Evolutionary conservation across 2,888 invertebrate species (phyloP), one percentile per base, ranked within the genome.

Genomic region (Melinaea marsaeus): DNA sequence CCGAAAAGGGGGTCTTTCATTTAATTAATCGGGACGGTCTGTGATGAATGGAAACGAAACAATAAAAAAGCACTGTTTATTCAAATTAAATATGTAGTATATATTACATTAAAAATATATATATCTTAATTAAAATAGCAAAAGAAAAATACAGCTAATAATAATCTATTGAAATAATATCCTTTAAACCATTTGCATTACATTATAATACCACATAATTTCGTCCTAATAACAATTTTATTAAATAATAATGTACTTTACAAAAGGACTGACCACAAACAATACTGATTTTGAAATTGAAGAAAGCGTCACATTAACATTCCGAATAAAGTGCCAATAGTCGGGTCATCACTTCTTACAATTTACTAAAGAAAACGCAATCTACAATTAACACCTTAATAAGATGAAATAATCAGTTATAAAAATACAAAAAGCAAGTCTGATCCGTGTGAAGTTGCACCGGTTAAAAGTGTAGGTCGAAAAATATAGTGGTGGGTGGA

Each of bases 401-500:
- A 74, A 42, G 42, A 42, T 22, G 77, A 80, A 77, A 75, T 77
- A 74, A 79, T 78, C 81, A 79, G 86, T 87, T 90, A 90, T 90
- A 90, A 90, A 90, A 90, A 90, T 90, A 90, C 89, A 90, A 90
- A 46, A 90, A 88, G 88, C 88, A 83, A 85, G 81, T 87, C 84
- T 82, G 81, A 79, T 79, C 81, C 78, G 71, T 78, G 70, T 66
- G 76, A 77, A 79, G 79, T 78, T 75, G 85, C 85, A 87, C 86
- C 84, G 79, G 82, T 73, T 80, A 83, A 79, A 83, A 78, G 74
- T 75, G 78, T 79, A 78, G 81, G 77, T 88, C 85, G 79, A 88
- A 88, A 90, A 88, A 88, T 87, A 87, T 84, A 82, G 80, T 80
- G 83, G 84, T 83, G 81, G 84, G 81, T 77, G 62, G 51, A 72